These are phyloP conservation scores for Acanthosepion esculentum DNA, from an alignment of 2,888 invertebrate species.

Conservation along the genomic window DNA sequence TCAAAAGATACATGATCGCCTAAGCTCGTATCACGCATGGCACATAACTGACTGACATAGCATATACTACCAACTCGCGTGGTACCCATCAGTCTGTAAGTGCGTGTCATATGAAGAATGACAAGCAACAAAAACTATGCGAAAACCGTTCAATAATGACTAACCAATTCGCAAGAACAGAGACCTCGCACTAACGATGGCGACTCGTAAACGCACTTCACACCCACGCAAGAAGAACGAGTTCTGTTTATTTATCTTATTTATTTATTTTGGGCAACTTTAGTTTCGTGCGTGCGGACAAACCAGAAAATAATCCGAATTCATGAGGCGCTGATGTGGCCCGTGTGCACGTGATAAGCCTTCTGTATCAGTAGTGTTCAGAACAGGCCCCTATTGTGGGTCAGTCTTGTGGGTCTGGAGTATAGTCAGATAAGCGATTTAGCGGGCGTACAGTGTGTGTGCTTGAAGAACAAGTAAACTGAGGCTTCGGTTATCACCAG, in stretches of 20 bases:
- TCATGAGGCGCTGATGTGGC: conserved; percentile 18
- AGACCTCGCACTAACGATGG: neutral
- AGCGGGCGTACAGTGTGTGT: neutral
- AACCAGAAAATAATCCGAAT: neutral
- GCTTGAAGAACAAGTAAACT: neutral
- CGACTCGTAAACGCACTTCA: neutral
- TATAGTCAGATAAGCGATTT: neutral
- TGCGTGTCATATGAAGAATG: too few species aligned
- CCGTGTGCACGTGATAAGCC: neutral
- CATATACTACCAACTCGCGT: too few species aligned
- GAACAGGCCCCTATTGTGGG: neutral
- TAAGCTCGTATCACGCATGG: too few species aligned
- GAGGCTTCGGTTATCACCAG: neutral
- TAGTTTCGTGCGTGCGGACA: neutral
- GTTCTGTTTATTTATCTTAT: neutral
- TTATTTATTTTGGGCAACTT: neutral
- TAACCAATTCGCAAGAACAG: neutral
- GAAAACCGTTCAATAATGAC: neutral
- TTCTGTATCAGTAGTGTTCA: neutral
- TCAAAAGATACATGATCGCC: too few species aligned
- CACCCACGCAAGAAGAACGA: neutral
- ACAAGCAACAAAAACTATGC: too few species aligned
- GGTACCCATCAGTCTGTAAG: too few species aligned
- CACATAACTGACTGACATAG: too few species aligned
- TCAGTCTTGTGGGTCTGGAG: neutral